Conservation (phyloP, 2,113 vertebrate species). For the Nannospalax galili region DNA sequence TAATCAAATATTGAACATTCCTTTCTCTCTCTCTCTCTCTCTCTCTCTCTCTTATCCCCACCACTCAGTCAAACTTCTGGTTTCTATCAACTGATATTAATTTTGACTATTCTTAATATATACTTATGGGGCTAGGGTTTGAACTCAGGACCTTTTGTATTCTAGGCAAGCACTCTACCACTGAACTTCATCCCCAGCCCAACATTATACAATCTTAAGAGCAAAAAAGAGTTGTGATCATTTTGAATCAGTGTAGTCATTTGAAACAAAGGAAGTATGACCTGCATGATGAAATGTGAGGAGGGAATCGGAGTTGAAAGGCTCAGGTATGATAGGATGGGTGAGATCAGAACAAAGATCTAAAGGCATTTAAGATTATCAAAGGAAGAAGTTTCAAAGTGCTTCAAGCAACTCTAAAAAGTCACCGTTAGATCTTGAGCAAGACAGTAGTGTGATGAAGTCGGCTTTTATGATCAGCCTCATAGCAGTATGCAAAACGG, state of each 20-base stretch:
- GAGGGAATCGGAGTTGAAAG: background rate
- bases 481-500: background rate
- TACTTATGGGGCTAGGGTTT: background rate
- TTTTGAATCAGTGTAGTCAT: slow-evolving; percentile 31
- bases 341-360: slow-evolving; percentile 4
- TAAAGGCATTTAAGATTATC: background rate
- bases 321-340: background rate
- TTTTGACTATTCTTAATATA: background rate
- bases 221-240: background rate
- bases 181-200: background rate
- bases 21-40: background rate
- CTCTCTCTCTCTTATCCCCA: background rate
- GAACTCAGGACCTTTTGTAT: background rate
- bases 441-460: background rate
- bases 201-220: slow-evolving; percentile 10
- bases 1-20: slow-evolving; percentile 46
- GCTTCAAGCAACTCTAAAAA: background rate
- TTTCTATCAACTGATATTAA: slow-evolving; percentile 5
- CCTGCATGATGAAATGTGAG: background rate
- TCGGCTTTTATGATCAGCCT: slow-evolving; percentile 39
- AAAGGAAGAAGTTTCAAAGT: background rate
- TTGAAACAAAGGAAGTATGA: slow-evolving; percentile 2
- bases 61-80: background rate
- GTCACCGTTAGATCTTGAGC: background rate
- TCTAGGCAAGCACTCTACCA: background rate